Base-by-base conservation (phyloP, 2,797 vertebrate species). In the Lacerta agilis region DNA sequence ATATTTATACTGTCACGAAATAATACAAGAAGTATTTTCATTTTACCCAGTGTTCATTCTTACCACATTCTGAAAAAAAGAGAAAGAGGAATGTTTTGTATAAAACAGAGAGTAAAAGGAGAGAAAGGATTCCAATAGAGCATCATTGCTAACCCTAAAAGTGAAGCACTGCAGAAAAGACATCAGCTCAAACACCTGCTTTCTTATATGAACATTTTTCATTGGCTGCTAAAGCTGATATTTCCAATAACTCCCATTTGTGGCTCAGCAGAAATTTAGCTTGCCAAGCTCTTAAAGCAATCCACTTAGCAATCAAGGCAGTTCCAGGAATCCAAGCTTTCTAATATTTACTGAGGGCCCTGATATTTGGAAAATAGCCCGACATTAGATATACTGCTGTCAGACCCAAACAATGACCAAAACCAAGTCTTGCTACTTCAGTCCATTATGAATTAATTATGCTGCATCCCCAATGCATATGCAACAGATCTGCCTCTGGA, bases 241-340 rank as follows among this genome's bases (percentile, higher is more conserved):
- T 49, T 49, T 88, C 38, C 75, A 61, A 64, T 84, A 84, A 83
- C 75, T 15, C 66, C 27, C 72, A 58, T 84, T 83, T 88, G 76
- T 88, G 49, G 82, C 82, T 79, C 77, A 43, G 49, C 45, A 72
- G 45, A 66, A 83, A 79, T 61, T 29, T 79, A 79, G 82, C 66
- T 83, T 88, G 87, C 82, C 87, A 84, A 84, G 36, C 49, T 67
- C 80, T 79, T 84, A 88, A 88, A 79, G 66, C 82, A 79, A 88
- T 72, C 87, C 76, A 72, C 69, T 79, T 88, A 88, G 82, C 67
- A 79, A 73, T 88, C 76, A 79, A 84, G 49, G 20, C 82, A 84
- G 66, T 84, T 61, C 66, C 71, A 88, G 75, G 49, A 79, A 78
- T 84, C 82, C 82, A 79, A 72, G 45, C 82, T 84, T 84, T 84